Base-by-base conservation (phyloP, 2,888 invertebrate species). In the Amiota communis region DNA sequence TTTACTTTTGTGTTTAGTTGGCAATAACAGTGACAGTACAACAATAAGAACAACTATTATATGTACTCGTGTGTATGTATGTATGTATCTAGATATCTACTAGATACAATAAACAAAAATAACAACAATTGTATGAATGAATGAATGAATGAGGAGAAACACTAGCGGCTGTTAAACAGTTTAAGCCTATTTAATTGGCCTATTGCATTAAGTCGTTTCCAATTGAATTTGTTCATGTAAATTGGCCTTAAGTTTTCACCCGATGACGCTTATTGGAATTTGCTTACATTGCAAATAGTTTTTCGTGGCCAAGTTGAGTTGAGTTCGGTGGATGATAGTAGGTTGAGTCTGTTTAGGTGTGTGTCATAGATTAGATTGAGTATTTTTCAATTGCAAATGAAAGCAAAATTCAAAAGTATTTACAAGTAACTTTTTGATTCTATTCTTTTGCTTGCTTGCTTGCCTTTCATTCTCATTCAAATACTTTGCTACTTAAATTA, bases 141-240 rank as follows among this genome's bases (percentile, higher is more conserved):
- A 13, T 15, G 48, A 47, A 64, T 48, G 46, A 13, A 10, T 48
- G 9, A 48, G 8, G 57, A 15, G 15, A 36, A 36, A 36, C 20
- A 59, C 59, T 20, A 17, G 15, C 0, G 48, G 48, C 65, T 13
- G 20, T 65, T 12, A 51, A 73, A 63, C 75, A 74, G 77, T 77
- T 81, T 87, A 87, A 82, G 81, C 80, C 77, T 76, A 80, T 80
- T 87, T 88, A 88, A 88, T 87, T 87, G 88, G 82, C 79, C 85
- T 82, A 76, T 78, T 80, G 87, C 80, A 85, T 87, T 87, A 88
- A 81, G 85, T 81, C 83, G 78, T 78, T 77, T 83, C 83, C 88
- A 87, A 88, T 88, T 86, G 84, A 86, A 85, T 87, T 88, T 88
- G 85, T 80, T 87, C 88, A 88, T 86, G 88, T 87, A 82, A 88